Evolutionary conservation across 1,140 invertebrate species (phyloP), one percentile per base, ranked within the genome.

Genomic region (Parasteatoda tepidariorum): DNA sequence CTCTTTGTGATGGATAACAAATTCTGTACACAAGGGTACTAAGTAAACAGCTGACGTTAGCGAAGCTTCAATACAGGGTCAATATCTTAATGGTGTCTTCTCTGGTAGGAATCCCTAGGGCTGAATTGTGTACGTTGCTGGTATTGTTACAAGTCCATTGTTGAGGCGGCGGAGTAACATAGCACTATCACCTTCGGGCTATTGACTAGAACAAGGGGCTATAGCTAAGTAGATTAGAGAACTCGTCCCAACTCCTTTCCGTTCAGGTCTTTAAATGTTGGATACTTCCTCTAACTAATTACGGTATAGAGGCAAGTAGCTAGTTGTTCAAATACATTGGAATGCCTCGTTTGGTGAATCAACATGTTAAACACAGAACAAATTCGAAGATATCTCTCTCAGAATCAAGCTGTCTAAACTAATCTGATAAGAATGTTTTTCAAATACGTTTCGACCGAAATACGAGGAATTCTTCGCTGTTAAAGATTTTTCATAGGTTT

Each of bases 111-210:
- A 9, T 82, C 78, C 78, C 78, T 57, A 31, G 78, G 78, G 78
- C 67, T 71, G 41, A 48, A 64, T 30, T 68, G n/a, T 41, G 66
- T 70, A 82, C 78, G 78, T 70, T 82, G 66, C 68, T 82, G 78
- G 78, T 64, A 82, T 82, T 82, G 78, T 82, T 82, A 82, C 78
- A 82, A 82, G 78, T 82, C 64, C 67, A 82, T 82, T 82, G 78
- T 82, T 82, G 67, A 66, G 71, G 54, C 34, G 3, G 30, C 33
- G 28, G 34, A 48, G 74, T 66, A 79, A 64, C 64, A 79, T 67
- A 57, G 48, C 70, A 57, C 28, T 18, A 18, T n/a, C 61, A 67
- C 78, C 78, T 31, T 41, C 41, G 78, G 78, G 66, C 66, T 82
- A 48, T 82, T 82, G 67, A 82, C 78, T 61, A 54, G 38, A 71